Conservation (phyloP, 2,113 vertebrate genomes). For the Burhinus oedicnemus region DNA sequence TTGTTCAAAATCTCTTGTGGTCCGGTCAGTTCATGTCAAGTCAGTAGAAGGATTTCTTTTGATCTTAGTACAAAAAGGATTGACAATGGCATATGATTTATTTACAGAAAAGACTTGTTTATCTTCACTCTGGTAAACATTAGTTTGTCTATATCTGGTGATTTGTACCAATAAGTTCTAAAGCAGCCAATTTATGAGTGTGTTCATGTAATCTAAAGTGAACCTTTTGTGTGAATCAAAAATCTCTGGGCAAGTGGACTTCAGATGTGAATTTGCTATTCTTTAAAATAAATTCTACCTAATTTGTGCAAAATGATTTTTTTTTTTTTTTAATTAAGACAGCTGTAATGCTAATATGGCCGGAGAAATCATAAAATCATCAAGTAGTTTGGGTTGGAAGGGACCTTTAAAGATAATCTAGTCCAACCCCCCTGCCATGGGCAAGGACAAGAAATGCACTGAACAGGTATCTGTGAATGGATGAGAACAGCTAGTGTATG, state of each 20-base stretch:
- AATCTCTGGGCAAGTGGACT: neutral
- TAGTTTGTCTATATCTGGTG: neutral
- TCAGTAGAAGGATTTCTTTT: neutral
- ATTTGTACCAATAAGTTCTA: neutral
- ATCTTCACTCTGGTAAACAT: neutral
- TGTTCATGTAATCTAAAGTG: neutral
- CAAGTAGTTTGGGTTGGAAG: neutral
- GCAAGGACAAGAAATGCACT: neutral
- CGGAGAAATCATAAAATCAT: neutral
- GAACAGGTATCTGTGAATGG: neutral
- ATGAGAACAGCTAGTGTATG: neutral
- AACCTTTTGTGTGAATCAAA: neutral
- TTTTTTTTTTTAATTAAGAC: neutral
- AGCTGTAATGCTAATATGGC: neutral
- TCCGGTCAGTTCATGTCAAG: neutral
- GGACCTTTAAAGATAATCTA: neutral
- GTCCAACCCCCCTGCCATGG: neutral
- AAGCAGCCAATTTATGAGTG: neutral
- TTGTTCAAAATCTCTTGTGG: neutral
- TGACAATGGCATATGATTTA: neutral
- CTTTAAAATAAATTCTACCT: neutral
- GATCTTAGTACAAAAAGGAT: neutral
- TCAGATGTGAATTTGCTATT: neutral
- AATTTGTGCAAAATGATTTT: neutral
- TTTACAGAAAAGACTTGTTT: neutral